phyloP scores from a whole-genome alignment of 2,113 vertebrate genomes.

The Corvus hawaiiensis region DNA sequence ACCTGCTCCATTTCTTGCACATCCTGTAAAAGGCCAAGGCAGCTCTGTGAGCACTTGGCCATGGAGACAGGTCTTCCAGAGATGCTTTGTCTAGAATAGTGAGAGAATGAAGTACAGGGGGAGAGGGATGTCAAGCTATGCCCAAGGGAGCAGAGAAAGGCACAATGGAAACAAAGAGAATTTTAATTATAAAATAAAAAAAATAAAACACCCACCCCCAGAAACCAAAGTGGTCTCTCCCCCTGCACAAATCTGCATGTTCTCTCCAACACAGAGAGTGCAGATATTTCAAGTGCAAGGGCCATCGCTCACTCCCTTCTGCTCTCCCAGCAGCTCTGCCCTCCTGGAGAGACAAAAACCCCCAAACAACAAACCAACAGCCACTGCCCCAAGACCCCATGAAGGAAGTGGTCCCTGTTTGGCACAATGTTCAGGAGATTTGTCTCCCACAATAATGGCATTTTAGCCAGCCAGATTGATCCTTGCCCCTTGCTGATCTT shows the following conservation, averaged over 20 bases:
- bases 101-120: not conserved
- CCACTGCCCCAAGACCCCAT: not conserved
- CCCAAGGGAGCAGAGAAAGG: not conserved
- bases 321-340: not conserved
- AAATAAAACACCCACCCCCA: not conserved
- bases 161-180: not conserved
- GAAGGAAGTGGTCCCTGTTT: slow-evolving; percentile 20
- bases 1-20: not conserved
- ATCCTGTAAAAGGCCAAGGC: not conserved
- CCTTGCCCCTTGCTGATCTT: not conserved
- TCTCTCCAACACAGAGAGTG: not conserved
- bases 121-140: not conserved
- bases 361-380: not conserved
- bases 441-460: not conserved
- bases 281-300: not conserved
- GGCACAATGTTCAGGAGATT: not conserved
- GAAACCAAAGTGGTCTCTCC: not conserved
- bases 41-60: not conserved
- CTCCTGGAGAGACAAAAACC: not conserved
- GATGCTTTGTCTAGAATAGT: not conserved
- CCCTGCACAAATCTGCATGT: not conserved
- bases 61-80: not conserved
- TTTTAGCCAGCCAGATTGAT: not conserved
- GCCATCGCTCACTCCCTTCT: not conserved
- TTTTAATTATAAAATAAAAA: slow-evolving; percentile 45